Evolutionary conservation across 2,113 vertebrate species (phyloP).

Genomic region (Centropus unirufus): DNA sequence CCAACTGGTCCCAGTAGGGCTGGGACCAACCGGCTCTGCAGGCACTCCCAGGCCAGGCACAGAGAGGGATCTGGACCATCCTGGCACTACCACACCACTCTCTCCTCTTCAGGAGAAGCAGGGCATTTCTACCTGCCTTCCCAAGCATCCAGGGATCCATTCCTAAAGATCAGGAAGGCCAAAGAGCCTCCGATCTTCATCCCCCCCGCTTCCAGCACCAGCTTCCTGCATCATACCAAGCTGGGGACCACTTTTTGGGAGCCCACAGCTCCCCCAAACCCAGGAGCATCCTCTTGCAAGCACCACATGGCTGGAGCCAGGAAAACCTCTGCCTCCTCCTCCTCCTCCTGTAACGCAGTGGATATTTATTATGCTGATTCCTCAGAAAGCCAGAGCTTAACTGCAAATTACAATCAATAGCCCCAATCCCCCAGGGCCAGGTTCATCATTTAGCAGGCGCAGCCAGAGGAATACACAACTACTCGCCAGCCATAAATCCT

Average conservation of each 20-base stretch:
- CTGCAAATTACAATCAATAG: constrained; percentile 70
- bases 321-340: neutral
- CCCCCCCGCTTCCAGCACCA: neutral
- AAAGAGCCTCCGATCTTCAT: neutral
- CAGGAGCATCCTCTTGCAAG: neutral
- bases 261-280: neutral
- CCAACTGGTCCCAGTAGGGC: rapidly evolving
- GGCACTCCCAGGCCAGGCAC: neutral
- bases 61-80: neutral
- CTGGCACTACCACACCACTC: rapidly evolving
- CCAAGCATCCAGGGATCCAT: neutral
- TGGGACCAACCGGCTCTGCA: neutral
- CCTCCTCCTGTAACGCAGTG: neutral
- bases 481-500: constrained; percentile 55
- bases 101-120: rapidly evolving
- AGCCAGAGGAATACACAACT: constrained; percentile 53
- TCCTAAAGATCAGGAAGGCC: neutral
- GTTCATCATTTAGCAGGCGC: constrained; percentile 48
- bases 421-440: constrained; percentile 17
- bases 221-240: neutral
- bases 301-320: neutral
- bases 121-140: neutral
- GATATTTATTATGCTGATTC: constrained; percentile 63
- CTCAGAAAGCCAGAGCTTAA: constrained; percentile 51
- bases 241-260: neutral